Conservation (phyloP, 2,113 vertebrate genomes). For the Ictalurus furcatus region DNA sequence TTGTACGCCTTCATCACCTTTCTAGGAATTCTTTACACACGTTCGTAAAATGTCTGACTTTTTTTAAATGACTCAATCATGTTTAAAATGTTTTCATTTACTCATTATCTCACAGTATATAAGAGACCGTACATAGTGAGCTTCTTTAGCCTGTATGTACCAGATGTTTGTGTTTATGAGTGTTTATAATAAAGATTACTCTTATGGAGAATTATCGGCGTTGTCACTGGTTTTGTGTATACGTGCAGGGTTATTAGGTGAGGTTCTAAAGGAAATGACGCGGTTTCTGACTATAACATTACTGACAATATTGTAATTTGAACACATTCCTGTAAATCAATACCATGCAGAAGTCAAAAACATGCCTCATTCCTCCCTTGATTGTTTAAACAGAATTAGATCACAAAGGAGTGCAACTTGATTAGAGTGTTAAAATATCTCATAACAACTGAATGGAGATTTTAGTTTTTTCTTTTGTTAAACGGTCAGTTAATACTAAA, state of each 20-base stretch:
- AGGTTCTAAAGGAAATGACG: neutral
- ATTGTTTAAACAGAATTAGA: neutral
- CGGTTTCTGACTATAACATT: neutral
- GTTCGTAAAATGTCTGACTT: neutral
- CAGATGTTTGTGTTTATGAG: neutral
- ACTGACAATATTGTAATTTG: neutral
- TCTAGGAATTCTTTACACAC: neutral
- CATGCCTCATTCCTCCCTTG: neutral
- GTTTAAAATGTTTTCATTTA: neutral
- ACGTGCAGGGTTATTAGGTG: neutral
- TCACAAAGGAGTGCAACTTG: neutral
- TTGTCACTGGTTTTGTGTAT: conserved; percentile 29
- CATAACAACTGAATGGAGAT: neutral
- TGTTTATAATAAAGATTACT: conserved; percentile 41
- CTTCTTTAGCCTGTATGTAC: neutral
- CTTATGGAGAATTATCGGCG: conserved; percentile 6
- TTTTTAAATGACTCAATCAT: neutral
- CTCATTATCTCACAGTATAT: neutral
- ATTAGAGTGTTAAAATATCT: neutral
- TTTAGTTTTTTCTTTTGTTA: neutral
- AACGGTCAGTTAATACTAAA: neutral
- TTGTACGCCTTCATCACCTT: neutral
- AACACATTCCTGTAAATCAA: neutral
- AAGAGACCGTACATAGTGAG: neutral
- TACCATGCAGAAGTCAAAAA: neutral